Percentiles rank a stretch among this genome's conserved stretches.
Evolutionary conservation across 2,888 invertebrate genomes (phyloP).

Genomic region (Carterocephalus palaemon): DNA sequence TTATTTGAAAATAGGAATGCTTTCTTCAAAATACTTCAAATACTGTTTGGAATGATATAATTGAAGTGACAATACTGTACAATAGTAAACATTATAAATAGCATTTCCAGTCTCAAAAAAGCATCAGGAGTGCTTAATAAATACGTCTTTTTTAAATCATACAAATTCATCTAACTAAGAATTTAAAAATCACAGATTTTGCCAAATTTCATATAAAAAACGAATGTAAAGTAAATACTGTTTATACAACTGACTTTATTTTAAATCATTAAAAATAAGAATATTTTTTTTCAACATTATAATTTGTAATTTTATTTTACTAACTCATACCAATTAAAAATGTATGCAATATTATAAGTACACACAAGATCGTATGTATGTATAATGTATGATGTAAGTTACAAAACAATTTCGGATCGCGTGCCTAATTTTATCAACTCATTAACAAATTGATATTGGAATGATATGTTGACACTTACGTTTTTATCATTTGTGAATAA

Average conservation of each 20-base stretch:
- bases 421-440: too few relatives aligned
- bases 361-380: too few relatives aligned
- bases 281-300: conserved; percentile 19
- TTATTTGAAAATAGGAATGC: conserved; percentile 48
- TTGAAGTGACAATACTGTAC: too few relatives aligned
- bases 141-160: conserved; percentile 20
- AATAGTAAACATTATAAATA: conserved; percentile 31
- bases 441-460: too few relatives aligned
- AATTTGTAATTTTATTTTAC: too few relatives aligned
- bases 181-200: conserved; percentile 16
- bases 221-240: conserved; percentile 16
- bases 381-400: too few relatives aligned
- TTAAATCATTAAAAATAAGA: conserved; percentile 8
- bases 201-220: conserved; percentile 1
- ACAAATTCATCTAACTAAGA: conserved; percentile 15
- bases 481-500: too few relatives aligned
- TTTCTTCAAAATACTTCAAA: conserved; percentile 39
- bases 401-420: too few relatives aligned
- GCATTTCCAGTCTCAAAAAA: conserved; percentile 34
- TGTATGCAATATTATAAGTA: too few relatives aligned
- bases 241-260: conserved; percentile 18
- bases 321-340: too few relatives aligned
- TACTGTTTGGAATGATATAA: conserved; percentile 40
- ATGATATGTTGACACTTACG: too few relatives aligned
- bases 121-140: conserved; percentile 30